Base-by-base conservation (phyloP, 2,797 vertebrate species). In the Neomorphus geoffroyi region DNA sequence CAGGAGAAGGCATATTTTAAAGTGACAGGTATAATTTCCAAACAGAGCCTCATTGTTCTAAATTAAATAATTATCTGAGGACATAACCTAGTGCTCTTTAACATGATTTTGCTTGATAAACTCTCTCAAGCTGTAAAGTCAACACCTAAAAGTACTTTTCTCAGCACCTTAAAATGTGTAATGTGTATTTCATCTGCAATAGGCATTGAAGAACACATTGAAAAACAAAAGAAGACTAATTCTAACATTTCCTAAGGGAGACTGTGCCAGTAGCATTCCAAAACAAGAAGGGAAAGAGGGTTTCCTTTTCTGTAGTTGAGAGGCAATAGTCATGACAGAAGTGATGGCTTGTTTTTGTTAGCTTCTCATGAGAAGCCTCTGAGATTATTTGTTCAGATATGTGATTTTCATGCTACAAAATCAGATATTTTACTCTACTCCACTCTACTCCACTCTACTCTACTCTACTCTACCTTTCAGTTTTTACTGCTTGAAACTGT, bases 21-120 rank as follows among this genome's bases (percentile, higher is more conserved):
- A 88, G 50, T 84, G 80, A 41, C 77, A 88, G 37, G 46, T 84
- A 39, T 79, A 86, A 86, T 90, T 94, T 93, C 51, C 73, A 91
- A 90, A 62, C 85, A 84, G 11, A 81, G 3, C 14, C 32, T 91
- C 43, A 81, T 88, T 95, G 85, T 93, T 96, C 61, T 61, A 51
- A 92, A 94, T 95, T 62, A 94, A 92, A 94, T 79, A 90, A 90
- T 94, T 93, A 48, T 86, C 33, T 90, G 45, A 86, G 69, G 69
- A 92, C 27, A 0, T 81, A 95, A 74, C 30, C 57, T 50, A 88
- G 18, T 27, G 71, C 24, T 90, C n/a, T 65, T 86, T 94, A 70
- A 30, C n/a, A 51, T 48, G 43, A 79, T 75, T 43, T 74, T 80
- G 24, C 62, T 65, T 83, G 39, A 92, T 90, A 91, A 94, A 75